Evolutionary conservation across 2,113 vertebrate species (phyloP).

Genomic region (Thunnus thynnus): DNA sequence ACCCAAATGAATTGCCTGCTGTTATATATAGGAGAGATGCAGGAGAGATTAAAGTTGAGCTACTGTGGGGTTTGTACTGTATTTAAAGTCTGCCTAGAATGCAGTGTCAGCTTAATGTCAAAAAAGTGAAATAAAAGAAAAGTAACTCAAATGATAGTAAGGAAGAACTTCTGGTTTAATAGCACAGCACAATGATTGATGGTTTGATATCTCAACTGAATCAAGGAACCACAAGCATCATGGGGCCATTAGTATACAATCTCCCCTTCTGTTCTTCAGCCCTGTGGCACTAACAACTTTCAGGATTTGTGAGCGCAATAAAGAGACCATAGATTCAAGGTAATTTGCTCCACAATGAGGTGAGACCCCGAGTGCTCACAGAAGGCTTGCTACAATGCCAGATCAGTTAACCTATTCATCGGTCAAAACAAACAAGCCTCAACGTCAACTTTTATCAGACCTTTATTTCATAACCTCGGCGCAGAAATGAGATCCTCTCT

Average conservation of each 20-base stretch:
- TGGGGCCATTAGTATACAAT: constrained; percentile 75
- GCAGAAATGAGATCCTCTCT: constrained; percentile 68
- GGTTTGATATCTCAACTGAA: constrained; percentile 62
- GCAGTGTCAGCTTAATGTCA: constrained; percentile 45
- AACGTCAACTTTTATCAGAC: constrained; percentile 74
- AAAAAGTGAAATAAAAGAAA: constrained; percentile 15
- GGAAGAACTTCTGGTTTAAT: constrained; percentile 46
- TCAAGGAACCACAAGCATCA: constrained; percentile 61
- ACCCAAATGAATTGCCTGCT: background rate
- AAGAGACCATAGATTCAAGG: constrained; percentile 78
- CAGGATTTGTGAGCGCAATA: constrained; percentile 81
- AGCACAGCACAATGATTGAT: constrained; percentile 56
- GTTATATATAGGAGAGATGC: background rate
- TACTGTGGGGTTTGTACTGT: background rate
- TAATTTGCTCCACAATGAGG: constrained; percentile 81
- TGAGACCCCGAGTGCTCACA: constrained; percentile 64
- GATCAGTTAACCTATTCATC: constrained; percentile 79
- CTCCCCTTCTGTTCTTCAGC: constrained; percentile 64
- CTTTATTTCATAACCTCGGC: constrained; percentile 77
- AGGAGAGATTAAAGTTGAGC: background rate
- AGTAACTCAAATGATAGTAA: constrained; percentile 13
- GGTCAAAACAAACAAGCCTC: constrained; percentile 80
- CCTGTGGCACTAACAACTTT: constrained; percentile 77
- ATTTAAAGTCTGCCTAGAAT: background rate
- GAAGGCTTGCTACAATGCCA: constrained; percentile 68